A percentile compares a stretch with the other conserved stretches of the same genome.
Evolutionary conservation across 2,888 invertebrate genomes (phyloP).

Genomic region (Drosophila atripex): DNA sequence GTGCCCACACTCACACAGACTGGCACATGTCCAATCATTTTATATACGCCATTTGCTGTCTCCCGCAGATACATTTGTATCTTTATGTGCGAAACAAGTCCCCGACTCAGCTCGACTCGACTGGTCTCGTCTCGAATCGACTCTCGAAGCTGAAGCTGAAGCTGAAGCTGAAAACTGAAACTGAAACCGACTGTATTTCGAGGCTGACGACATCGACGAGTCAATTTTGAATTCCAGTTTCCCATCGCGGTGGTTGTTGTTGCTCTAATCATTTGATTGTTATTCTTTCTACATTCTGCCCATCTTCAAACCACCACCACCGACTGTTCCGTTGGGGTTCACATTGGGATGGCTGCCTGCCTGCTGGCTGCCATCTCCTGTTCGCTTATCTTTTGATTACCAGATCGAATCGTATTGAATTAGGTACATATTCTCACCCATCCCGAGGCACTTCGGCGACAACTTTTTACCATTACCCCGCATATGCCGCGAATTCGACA

Average conservation of each 20-base stretch:
- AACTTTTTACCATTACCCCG: slow-evolving; percentile 41
- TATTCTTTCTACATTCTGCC: slow-evolving; percentile 69
- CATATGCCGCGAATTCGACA: slow-evolving; percentile 37
- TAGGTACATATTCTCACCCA: slow-evolving; percentile 57
- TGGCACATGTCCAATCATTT: slow-evolving; percentile 76
- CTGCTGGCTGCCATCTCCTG: slow-evolving; percentile 34
- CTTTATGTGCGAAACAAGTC: slow-evolving; percentile 78
- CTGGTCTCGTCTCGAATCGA: not conserved
- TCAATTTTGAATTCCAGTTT: slow-evolving; percentile 73
- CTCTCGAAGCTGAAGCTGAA: slow-evolving; percentile 24
- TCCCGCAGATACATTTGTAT: slow-evolving; percentile 79
- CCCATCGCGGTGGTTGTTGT: slow-evolving; percentile 53
- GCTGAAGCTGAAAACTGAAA: slow-evolving; percentile 38
- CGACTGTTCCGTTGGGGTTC: slow-evolving; percentile 11
- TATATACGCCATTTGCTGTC: slow-evolving; percentile 79
- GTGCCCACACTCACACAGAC: slow-evolving; percentile 20
- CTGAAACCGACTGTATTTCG: slow-evolving; percentile 41
- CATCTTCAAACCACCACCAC: slow-evolving; percentile 44
- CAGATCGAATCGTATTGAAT: slow-evolving; percentile 75
- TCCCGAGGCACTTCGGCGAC: slow-evolving; percentile 19
- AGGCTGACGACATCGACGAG: slow-evolving; percentile 67
- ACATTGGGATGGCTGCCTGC: not conserved
- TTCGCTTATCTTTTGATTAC: slow-evolving; percentile 73
- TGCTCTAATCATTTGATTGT: slow-evolving; percentile 72
- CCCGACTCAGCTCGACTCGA: slow-evolving; percentile 33